Percentiles rank a stretch among this genome's conserved stretches.
phyloP scores from a whole-genome alignment of 2,797 vertebrate genomes.

The Dromococcyx pavoninus region DNA sequence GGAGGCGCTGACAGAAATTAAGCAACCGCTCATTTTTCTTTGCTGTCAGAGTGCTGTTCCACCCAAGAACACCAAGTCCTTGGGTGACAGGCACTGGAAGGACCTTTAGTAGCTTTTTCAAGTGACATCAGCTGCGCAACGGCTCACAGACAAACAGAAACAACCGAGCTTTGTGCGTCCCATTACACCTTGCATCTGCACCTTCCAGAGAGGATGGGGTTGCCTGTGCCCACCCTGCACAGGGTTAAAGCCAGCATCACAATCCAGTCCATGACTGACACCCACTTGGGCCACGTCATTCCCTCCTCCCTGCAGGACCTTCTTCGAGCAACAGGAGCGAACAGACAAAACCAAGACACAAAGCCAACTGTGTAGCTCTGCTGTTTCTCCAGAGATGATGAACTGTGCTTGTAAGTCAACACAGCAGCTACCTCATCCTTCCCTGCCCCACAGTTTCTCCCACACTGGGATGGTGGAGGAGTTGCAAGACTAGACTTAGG shows the following conservation, averaged over 20 bases:
- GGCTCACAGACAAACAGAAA: neutral
- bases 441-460: neutral
- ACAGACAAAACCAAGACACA: neutral
- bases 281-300: neutral
- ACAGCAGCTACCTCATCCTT: neutral
- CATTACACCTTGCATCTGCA: accelerated
- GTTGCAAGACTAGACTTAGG: neutral
- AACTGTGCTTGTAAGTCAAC: neutral
- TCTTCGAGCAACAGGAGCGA: neutral
- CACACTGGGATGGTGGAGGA: neutral
- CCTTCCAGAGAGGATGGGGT: accelerated
- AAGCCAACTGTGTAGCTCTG: neutral
- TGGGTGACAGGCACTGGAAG: neutral
- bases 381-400: neutral
- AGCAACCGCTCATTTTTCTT: neutral
- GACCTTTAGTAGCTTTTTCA: neutral
- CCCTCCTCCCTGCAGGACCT: neutral
- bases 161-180: accelerated
- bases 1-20: neutral
- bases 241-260: neutral
- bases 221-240: accelerated
- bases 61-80: neutral
- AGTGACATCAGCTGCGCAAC: neutral
- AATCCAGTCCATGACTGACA: neutral
- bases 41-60: neutral